These are phyloP conservation scores for Anableps anableps DNA, from an alignment of 2,797 vertebrate genomes.

Conservation along the genomic window DNA sequence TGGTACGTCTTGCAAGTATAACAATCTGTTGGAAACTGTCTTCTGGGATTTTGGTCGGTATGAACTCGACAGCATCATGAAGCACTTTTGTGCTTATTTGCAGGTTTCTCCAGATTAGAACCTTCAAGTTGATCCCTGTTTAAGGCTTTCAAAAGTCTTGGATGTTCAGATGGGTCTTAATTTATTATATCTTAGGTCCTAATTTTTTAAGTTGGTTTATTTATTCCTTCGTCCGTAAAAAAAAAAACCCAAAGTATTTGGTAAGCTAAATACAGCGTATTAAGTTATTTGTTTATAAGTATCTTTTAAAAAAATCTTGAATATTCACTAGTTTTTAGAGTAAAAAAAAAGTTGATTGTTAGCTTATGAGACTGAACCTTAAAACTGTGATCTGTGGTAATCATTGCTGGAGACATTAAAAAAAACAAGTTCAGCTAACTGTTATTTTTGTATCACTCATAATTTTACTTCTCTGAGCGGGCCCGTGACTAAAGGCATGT, in stretches of 20 bases:
- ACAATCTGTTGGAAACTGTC: neutral
- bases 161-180: neutral
- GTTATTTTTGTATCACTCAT: slow-evolving; percentile 43
- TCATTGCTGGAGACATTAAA: neutral
- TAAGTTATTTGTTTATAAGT: neutral
- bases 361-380: neutral
- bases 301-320: neutral
- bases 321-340: neutral
- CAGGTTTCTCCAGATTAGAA: neutral
- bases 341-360: neutral
- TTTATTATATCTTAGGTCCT: neutral
- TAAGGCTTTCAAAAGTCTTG: neutral
- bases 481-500: slow-evolving; percentile 39
- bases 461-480: slow-evolving; percentile 28
- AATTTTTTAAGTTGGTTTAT: neutral
- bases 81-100: neutral
- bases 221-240: neutral
- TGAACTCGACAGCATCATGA: neutral
- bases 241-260: neutral
- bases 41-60: neutral
- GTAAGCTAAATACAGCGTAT: neutral
- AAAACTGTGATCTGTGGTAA: slow-evolving; percentile 1
- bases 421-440: slow-evolving; percentile 30
- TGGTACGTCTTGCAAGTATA: neutral
- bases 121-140: neutral